Base-by-base conservation (phyloP, 2,113 vertebrate species). In the Brevimyrus niger region DNA sequence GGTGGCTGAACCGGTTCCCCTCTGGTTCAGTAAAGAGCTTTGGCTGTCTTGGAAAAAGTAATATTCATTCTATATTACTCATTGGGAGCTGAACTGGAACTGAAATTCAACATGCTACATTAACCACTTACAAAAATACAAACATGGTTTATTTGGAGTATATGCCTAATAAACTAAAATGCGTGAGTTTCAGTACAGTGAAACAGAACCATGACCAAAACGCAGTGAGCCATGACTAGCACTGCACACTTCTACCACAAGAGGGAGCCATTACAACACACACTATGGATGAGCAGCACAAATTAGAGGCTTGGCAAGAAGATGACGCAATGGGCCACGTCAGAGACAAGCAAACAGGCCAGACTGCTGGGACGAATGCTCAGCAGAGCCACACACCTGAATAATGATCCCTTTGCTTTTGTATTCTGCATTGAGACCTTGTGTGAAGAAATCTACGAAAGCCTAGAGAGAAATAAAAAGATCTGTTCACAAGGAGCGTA, bases 391-490 rank as follows among this genome's bases (percentile, higher is more conserved):
- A 53, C 55, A 53, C 94, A 99, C 98, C 98, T 99, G 98, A 92
- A 99, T 95, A 92, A 98, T 96, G 93, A 99, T 94, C 90, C 98
- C 98, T 92, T 97, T 97, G 92, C 90, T 96, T 93, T 94, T 96
- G 91, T 99, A 99, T 90, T 99, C 98, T 47, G 95, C 94, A 19
- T 97, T 94, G 55, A 99, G 96, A 90, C 96, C 95, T 90, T n/a
- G 96, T 35, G 98, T 98, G 93, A 99, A 99, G 94, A 95, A 98
- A 94, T 99, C 97, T 93, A 98, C 96, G 95, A 99, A 99, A 88
- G 96, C 96, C 98, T 99, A 8, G 19, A 11, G 21, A 91, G 38
- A 91, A 4, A 91, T 2, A 89, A 10, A 15, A 76, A 23, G 47
- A 1, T 80, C 17, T 61, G 10, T 86, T 35, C 1, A 27, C 9